A percentile compares a stretch with the other conserved stretches of the same genome.
Conservation (phyloP, 2,888 invertebrate genomes). For the Hydrotaea cyrtoneurina region DNA sequence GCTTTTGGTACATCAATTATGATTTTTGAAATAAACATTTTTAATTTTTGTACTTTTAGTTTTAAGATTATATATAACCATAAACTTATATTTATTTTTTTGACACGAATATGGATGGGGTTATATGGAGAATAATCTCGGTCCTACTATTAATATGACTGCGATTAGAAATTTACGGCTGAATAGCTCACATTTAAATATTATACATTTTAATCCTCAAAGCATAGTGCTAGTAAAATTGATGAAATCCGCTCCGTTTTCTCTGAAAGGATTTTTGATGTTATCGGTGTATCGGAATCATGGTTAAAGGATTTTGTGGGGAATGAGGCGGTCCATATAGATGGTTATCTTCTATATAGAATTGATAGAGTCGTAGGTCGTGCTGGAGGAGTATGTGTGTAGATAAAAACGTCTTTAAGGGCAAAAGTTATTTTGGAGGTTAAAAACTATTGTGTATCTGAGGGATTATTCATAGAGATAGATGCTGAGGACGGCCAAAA, state of each 20-base stretch:
- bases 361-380: conserved; percentile 7
- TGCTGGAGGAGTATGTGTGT: conserved; percentile 22
- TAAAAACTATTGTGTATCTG: conserved; percentile 15
- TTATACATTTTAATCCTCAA: conserved; percentile 18
- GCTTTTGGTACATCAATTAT: too few species aligned
- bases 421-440: conserved; percentile 7
- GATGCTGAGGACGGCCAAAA: not conserved
- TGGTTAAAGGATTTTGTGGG: not conserved
- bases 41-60: too few species aligned
- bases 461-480: conserved; percentile 25
- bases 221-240: conserved; percentile 14
- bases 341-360: conserved; percentile 7
- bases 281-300: conserved; percentile 5
- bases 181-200: not conserved
- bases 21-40: too few species aligned
- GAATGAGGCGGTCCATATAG: not conserved
- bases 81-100: not conserved
- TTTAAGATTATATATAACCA: too few species aligned
- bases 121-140: not conserved
- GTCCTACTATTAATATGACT: not conserved
- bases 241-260: conserved; percentile 1
- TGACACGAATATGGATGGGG: not conserved
- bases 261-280: not conserved
- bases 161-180: not conserved
- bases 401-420: not conserved